These are phyloP conservation scores for zebrafish (Danio rerio) DNA, from an alignment of 2,113 vertebrate genomes.

Conservation along the genomic window GRCz12tu NC_133196.1:22418001-22418500, in stretches of 20 bases:
- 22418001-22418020: slow-evolving; percentile 73
- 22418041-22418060: slow-evolving; percentile 62
- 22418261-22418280: slow-evolving; percentile 88
- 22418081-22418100: slow-evolving; percentile 27
- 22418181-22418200: slow-evolving; percentile 79
- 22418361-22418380: slow-evolving; percentile 93
- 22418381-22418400: slow-evolving; percentile 96
- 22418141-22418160: slow-evolving; percentile 18
- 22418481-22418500: slow-evolving; percentile 91
- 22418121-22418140: slow-evolving; percentile 41
- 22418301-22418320: slow-evolving; percentile 90
- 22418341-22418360: slow-evolving; percentile 94
- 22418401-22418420: slow-evolving; percentile 98
- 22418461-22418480: slow-evolving; percentile 96
- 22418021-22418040: slow-evolving; percentile 74
- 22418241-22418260: slow-evolving; percentile 74
- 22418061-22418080: slow-evolving; percentile 58
- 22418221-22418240: slow-evolving; percentile 59
- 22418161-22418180: slow-evolving; percentile 76
- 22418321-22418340: slow-evolving; percentile 96
- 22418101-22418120: slow-evolving; percentile 49
- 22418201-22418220: slow-evolving; percentile 58
- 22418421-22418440: slow-evolving; percentile 95
- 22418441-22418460: slow-evolving; percentile 97
- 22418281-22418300: slow-evolving; percentile 87